Evolutionary conservation across 2,797 vertebrate genomes (phyloP).

Genomic region (Cossypha polioptera): DNA sequence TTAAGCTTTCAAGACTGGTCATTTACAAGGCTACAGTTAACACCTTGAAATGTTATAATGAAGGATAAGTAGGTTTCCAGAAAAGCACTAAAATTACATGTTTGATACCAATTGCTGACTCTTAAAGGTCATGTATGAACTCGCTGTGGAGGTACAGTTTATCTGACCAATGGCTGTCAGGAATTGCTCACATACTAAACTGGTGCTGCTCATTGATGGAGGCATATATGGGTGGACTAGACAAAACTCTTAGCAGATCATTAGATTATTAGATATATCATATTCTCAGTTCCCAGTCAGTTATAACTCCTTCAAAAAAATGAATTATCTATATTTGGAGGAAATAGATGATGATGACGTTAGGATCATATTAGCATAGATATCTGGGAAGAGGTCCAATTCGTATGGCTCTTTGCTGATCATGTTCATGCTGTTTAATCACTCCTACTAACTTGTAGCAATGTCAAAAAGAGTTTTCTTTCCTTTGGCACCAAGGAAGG

Average conservation of each 20-base stretch:
- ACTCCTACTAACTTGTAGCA: background rate
- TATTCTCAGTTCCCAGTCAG: background rate
- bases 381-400: background rate
- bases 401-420: background rate
- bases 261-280: no score
- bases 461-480: background rate
- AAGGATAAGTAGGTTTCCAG: background rate
- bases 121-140: background rate
- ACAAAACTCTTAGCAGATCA: background rate
- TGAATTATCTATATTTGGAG: background rate
- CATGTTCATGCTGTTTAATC: background rate
- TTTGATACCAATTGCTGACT: background rate
- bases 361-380: background rate
- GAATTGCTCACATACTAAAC: background rate
- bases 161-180: background rate
- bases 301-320: background rate
- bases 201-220: background rate
- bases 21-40: constrained; percentile 1
- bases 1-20: background rate
- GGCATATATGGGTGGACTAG: background rate
- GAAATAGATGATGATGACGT: background rate
- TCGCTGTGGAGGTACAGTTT: background rate
- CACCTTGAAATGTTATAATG: background rate
- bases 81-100: background rate
- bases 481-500: background rate